Percentiles rank a stretch among this genome's conserved stretches.
Evolutionary conservation across 2,113 vertebrate genomes (phyloP).

Genomic region (Apaloderma vittatum): DNA sequence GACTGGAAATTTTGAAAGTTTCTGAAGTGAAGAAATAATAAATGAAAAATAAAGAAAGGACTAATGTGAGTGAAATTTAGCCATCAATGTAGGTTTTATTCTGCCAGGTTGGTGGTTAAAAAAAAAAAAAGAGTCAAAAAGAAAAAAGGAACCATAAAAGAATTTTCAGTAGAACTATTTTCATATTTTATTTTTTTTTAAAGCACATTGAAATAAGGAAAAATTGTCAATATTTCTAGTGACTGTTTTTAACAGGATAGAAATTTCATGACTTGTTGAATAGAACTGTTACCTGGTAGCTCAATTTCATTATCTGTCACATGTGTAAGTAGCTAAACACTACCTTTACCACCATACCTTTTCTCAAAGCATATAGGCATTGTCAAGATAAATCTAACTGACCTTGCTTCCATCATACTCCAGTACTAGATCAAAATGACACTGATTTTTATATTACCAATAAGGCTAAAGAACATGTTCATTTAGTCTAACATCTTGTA

Average conservation of each 20-base stretch:
- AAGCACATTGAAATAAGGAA: not conserved
- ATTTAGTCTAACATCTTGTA: not conserved
- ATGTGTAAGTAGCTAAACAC: not conserved
- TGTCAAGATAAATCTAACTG: not conserved
- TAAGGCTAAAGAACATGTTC: not conserved
- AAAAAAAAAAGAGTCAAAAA: rapidly evolving
- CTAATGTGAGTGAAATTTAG: not conserved
- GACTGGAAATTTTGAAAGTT: not conserved
- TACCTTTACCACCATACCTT: not conserved
- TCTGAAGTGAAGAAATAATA: not conserved
- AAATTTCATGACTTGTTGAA: not conserved
- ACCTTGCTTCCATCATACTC: not conserved
- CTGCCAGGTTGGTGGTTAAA: not conserved
- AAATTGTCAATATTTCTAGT: not conserved
- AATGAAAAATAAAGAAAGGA: not conserved
- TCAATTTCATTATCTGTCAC: not conserved
- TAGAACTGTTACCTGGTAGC: not conserved
- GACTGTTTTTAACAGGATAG: not conserved
- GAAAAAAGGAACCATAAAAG: rapidly evolving
- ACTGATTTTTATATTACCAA: not conserved
- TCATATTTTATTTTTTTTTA: not conserved
- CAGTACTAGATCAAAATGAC: not conserved
- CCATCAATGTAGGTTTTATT: not conserved
- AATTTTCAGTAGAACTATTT: not conserved
- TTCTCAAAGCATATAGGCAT: not conserved